Conservation (phyloP, 2,797 vertebrate species). For the Gymnocypris eckloni region DNA sequence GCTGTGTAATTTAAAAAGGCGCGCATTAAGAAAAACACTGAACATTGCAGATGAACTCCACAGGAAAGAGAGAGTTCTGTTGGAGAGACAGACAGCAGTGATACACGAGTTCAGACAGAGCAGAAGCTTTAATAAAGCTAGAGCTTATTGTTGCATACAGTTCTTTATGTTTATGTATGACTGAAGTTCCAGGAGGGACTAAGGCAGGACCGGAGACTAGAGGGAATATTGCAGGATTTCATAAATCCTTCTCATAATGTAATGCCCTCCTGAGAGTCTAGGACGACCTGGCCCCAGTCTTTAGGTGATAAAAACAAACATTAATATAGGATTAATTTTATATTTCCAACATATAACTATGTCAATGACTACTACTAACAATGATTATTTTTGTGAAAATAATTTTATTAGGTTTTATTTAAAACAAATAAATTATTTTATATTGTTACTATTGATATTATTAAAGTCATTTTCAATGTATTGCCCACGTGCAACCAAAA, state of each 20-base stretch:
- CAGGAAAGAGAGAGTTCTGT: neutral
- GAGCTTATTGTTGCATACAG: conserved; percentile 21
- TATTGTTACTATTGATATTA: neutral
- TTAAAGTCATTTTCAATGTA: neutral
- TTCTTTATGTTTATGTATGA: conserved; percentile 59
- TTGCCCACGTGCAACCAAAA: neutral
- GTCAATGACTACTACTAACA: neutral
- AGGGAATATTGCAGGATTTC: conserved; percentile 50
- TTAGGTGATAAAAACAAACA: neutral
- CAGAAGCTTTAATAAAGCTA: conserved; percentile 33
- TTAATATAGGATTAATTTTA: neutral
- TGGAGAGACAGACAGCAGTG: conserved; percentile 5
- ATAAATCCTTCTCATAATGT: conserved; percentile 57
- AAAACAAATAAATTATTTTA: neutral
- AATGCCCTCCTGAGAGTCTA: conserved; percentile 31
- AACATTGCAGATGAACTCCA: neutral
- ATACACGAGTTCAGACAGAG: conserved; percentile 38
- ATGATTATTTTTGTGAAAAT: neutral
- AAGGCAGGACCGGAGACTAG: conserved; percentile 23
- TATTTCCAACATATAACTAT: neutral
- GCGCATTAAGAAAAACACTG: neutral
- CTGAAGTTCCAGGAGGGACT: conserved; percentile 44
- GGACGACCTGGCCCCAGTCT: neutral
- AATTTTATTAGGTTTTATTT: neutral
- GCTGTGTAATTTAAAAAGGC: neutral